Evolutionary conservation across 2,113 vertebrate genomes (phyloP), one percentile per base, ranked within the genome.

Genomic region (Embiotoca jacksoni): DNA sequence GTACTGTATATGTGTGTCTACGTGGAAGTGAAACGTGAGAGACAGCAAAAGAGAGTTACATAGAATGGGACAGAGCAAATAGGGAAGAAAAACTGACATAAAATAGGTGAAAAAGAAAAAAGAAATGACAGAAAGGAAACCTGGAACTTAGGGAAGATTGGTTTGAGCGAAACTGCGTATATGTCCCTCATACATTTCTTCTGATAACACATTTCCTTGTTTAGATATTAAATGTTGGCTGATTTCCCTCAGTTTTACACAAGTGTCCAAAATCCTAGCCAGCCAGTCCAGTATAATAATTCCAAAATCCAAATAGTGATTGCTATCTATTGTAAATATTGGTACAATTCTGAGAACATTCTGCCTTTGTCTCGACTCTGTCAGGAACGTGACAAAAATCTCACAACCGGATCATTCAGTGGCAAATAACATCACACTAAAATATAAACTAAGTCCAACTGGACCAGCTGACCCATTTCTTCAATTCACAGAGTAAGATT

Each of bases 321-420:
- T 79, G 16, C 49, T 73, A 88, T 89, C 88, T 85, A 63, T 59
- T 85, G 65, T 87, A 88, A 87, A 90, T 82, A 85, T 72, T 89
- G 62, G 72, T 55, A 81, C 71, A 90, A 83, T 91, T 73, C 72
- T 86, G 84, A 82, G 82, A 88, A 84, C 63, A 55, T 56, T 62
- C 7, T 61, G 78, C 80, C 41, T 74, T 65, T 11, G 47, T 77
- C 81, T 72, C 30, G 3, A 66, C 57, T 53, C 56, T 39, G 55
- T 75, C 39, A 16, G 59, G 63, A 80, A 84, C 72, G 49, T 82
- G 86, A 89, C 81, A 13, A 74, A 23, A 83, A 77, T 59, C 63
- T 55, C 70, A 70, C 59, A 73, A 80, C 23, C n/a, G 4, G 6
- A 47, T 35, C 3, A 0, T 23, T 30, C 3, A 11, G 44, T 55